phyloP scores from a whole-genome alignment of 2,888 invertebrate genomes.

The Macrophya annulata region DNA sequence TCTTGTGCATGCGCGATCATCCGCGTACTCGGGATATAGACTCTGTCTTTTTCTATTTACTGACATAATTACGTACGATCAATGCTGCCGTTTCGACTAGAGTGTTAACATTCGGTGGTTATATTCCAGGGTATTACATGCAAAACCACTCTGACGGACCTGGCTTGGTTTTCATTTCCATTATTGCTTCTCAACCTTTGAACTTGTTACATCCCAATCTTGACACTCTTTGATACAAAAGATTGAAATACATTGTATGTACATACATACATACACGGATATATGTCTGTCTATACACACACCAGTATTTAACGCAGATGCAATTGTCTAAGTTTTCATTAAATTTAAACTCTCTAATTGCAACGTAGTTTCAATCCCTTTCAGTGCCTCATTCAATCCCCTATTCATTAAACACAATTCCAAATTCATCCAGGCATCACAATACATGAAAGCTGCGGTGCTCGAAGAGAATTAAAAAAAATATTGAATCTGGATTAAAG shows the following conservation, averaged over 20 bases:
- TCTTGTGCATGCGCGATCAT: constrained; percentile 25
- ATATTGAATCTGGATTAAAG: too few species aligned
- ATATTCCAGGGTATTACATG: constrained; percentile 25
- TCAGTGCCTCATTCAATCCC: neutral
- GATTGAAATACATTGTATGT: neutral
- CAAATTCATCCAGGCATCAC: neutral
- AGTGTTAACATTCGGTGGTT: constrained; percentile 9
- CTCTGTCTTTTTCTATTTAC: constrained; percentile 42
- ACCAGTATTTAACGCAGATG: neutral
- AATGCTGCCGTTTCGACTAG: constrained; percentile 14
- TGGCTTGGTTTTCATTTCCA: constrained; percentile 25
- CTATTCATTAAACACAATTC: neutral
- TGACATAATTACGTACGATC: constrained; percentile 47
- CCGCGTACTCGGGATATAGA: neutral
- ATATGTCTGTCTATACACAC: neutral
- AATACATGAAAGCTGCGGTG: neutral
- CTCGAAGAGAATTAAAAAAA: neutral
- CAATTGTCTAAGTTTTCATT: neutral
- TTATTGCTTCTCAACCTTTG: constrained; percentile 26
- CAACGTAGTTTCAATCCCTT: neutral
- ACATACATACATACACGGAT: neutral
- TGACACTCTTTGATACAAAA: neutral
- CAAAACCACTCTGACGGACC: constrained; percentile 25
- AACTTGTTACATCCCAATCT: constrained; percentile 2
- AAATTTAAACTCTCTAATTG: neutral